Conservation (phyloP, 2,797 vertebrate species). For the Scarus forsteni region DNA sequence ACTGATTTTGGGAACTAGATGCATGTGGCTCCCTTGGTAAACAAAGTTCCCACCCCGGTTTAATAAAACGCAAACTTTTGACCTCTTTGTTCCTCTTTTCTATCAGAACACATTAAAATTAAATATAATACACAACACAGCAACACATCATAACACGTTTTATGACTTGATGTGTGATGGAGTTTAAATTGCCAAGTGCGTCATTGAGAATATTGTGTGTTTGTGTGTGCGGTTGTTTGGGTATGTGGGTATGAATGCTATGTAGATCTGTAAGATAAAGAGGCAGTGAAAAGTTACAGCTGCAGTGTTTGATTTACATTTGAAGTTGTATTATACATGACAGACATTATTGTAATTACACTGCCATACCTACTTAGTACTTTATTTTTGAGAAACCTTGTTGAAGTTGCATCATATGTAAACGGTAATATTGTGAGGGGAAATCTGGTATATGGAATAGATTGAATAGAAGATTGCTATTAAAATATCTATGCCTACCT, state of each 20-base stretch:
- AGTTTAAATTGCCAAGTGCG: constrained; percentile 64
- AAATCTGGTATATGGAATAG: constrained; percentile 54
- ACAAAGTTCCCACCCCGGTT: too few relatives aligned
- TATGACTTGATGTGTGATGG: constrained; percentile 52
- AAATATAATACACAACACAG: constrained; percentile 16
- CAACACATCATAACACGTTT: constrained; percentile 44
- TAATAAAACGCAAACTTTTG: neutral
- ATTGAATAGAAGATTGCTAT: constrained; percentile 72
- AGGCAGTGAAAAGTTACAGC: constrained; percentile 38
- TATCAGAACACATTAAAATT: constrained; percentile 12
- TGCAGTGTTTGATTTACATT: constrained; percentile 61
- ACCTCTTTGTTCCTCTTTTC: constrained; percentile 23
- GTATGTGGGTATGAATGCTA: constrained; percentile 36
- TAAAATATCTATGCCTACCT: constrained; percentile 74
- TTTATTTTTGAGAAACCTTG: constrained; percentile 68
- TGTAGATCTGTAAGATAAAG: constrained; percentile 49
- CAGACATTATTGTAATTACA: constrained; percentile 60
- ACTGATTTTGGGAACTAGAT: too few relatives aligned
- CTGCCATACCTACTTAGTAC: constrained; percentile 58
- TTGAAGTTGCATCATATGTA: constrained; percentile 62
- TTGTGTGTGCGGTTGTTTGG: constrained; percentile 41
- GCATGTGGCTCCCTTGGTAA: too few relatives aligned
- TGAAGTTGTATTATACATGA: constrained; percentile 67
- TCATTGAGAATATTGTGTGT: constrained; percentile 54
- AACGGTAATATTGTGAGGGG: constrained; percentile 51